A percentile compares a stretch with the other conserved stretches of the same genome.
Conservation (phyloP, 2,888 invertebrate genomes). For the Bimastos eiseni region DNA sequence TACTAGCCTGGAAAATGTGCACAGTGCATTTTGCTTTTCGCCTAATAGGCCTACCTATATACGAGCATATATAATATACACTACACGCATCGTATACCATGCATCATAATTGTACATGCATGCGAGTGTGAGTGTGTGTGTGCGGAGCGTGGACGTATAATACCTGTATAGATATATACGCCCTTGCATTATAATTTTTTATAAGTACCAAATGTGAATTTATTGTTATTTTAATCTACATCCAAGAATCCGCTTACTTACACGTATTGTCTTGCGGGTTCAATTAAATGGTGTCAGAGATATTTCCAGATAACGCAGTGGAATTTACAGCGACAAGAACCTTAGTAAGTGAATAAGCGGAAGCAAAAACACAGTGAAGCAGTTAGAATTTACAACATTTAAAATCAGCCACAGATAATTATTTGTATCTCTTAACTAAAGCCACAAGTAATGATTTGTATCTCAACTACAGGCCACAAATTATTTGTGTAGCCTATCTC, state of each 20-base stretch:
- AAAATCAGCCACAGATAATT: too few relatives aligned
- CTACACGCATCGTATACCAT: too few relatives aligned
- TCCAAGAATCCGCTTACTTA: too few relatives aligned
- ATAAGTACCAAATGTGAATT: too few relatives aligned
- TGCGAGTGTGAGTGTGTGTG: too few relatives aligned
- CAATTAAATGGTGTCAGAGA: not conserved
- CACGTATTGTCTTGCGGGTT: not conserved
- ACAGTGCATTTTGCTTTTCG: not conserved
- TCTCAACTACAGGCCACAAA: not conserved
- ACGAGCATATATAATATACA: not conserved
- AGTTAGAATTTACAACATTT: not conserved
- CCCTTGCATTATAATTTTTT: too few relatives aligned
- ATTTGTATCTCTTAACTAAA: too few relatives aligned
- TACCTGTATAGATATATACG: too few relatives aligned
- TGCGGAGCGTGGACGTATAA: too few relatives aligned
- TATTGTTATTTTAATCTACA: too few relatives aligned
- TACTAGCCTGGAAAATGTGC: not conserved
- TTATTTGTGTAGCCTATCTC: too few relatives aligned
- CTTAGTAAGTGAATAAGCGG: not conserved
- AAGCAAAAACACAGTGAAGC: not conserved
- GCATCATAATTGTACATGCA: too few relatives aligned
- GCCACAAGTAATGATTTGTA: not conserved
- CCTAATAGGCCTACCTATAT: not conserved
- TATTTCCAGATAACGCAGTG: not conserved
- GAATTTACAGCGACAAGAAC: not conserved